Evolutionary conservation across 2,888 invertebrate species (phyloP).

Genomic region (Temnothorax rugatulus): DNA sequence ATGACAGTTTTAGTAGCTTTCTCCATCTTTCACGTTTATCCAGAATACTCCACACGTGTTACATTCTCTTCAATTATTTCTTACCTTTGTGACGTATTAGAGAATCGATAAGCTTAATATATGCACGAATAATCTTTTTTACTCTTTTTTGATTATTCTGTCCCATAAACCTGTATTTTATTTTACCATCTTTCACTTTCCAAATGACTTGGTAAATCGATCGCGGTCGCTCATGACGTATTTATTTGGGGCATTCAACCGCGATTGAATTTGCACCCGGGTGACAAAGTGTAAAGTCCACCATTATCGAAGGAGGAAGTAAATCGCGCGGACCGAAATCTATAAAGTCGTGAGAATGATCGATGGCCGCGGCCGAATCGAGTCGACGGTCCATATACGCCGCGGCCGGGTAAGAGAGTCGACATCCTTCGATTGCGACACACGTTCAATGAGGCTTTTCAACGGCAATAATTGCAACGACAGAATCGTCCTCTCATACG

Average conservation of each 20-base stretch:
- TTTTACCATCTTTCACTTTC: constrained; percentile 43
- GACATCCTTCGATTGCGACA: constrained; percentile 32
- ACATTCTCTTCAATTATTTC: neutral
- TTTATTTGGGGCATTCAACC: constrained; percentile 58
- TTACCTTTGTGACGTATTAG: neutral
- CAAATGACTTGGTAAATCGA: constrained; percentile 53
- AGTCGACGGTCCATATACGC: constrained; percentile 49
- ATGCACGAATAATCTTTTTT: constrained; percentile 26
- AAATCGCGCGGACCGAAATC: constrained; percentile 58
- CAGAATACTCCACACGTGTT: neutral
- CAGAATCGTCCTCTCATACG: constrained; percentile 37
- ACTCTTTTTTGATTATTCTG: constrained; percentile 25
- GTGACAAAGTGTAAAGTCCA: constrained; percentile 42
- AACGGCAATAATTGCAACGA: constrained; percentile 50
- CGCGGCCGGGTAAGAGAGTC: constrained; percentile 36
- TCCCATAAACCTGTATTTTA: constrained; percentile 33
- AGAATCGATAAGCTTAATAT: constrained; percentile 30
- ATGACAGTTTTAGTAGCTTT: neutral
- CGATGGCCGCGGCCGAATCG: constrained; percentile 60
- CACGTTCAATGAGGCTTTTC: constrained; percentile 50
- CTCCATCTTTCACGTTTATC: neutral
- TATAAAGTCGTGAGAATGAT: constrained; percentile 53
- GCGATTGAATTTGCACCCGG: constrained; percentile 57
- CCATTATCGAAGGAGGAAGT: constrained; percentile 61
- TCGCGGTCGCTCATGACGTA: constrained; percentile 50